These are phyloP conservation scores for Aythya baeri DNA, from an alignment of 2,113 vertebrate genomes.

Conservation along the genomic window DNA sequence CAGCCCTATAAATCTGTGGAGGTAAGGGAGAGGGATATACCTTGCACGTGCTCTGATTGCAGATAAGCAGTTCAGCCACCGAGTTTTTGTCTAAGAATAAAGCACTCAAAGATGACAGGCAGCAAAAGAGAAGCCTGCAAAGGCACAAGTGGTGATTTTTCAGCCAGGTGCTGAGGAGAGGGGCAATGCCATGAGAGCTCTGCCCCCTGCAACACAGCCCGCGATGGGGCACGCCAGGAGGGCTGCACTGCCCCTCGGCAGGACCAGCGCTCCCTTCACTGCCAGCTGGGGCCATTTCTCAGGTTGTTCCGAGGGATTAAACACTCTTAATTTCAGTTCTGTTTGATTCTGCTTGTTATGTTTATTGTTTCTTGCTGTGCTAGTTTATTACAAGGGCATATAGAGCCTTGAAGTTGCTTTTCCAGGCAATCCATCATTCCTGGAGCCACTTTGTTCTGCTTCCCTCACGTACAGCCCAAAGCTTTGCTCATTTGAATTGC, in stretches of 20 bases:
- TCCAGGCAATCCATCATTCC: background rate
- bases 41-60: background rate
- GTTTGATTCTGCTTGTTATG: background rate
- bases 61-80: background rate
- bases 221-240: fast-evolving
- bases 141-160: fast-evolving
- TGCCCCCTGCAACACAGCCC: background rate
- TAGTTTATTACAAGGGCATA: background rate
- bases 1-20: background rate
- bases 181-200: background rate
- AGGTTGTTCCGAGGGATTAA: background rate
- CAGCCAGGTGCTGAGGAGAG: fast-evolving
- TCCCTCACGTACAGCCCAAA: background rate
- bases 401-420: background rate
- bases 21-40: background rate
- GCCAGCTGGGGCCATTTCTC: fast-evolving
- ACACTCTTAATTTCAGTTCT: background rate
- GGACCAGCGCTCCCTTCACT: fast-evolving
- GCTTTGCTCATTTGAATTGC: background rate
- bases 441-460: background rate
- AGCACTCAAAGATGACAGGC: background rate
- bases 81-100: background rate
- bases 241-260: background rate
- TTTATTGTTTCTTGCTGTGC: background rate
- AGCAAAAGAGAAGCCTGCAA: background rate